These are phyloP conservation scores for Pseudococcus longispinus DNA, from an alignment of 2,888 invertebrate species.

Conservation along the genomic window DNA sequence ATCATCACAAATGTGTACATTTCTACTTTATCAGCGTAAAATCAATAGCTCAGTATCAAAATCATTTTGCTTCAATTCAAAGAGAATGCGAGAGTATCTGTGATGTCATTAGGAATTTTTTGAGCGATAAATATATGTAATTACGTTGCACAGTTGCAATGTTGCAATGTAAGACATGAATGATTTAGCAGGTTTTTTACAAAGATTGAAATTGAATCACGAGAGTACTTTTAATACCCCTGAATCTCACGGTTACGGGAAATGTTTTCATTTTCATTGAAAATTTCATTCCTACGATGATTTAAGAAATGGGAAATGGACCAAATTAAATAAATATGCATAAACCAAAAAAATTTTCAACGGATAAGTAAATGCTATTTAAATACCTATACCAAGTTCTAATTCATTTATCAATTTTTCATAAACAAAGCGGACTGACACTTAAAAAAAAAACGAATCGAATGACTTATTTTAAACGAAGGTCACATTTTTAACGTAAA, in stretches of 20 bases:
- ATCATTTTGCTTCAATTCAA: neutral
- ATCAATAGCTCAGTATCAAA: neutral
- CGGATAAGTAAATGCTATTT: too few species aligned
- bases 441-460: neutral
- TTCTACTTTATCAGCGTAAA: neutral
- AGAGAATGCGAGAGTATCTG: neutral
- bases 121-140: neutral
- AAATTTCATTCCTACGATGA: neutral
- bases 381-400: neutral
- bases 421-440: neutral
- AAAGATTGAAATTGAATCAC: neutral
- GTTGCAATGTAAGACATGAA: neutral
- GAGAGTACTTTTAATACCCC: neutral
- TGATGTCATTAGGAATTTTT: neutral
- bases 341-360: too few species aligned
- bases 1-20: neutral
- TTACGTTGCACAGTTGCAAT: neutral
- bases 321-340: too few species aligned
- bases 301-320: neutral
- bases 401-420: neutral
- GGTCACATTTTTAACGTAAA: neutral
- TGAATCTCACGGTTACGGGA: neutral
- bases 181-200: neutral
- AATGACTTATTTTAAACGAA: neutral
- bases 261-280: neutral